Percentiles rank a stretch among this genome's conserved stretches.
Conservation (phyloP, 2,797 vertebrate species). For the Halcyon chelicuti region DNA sequence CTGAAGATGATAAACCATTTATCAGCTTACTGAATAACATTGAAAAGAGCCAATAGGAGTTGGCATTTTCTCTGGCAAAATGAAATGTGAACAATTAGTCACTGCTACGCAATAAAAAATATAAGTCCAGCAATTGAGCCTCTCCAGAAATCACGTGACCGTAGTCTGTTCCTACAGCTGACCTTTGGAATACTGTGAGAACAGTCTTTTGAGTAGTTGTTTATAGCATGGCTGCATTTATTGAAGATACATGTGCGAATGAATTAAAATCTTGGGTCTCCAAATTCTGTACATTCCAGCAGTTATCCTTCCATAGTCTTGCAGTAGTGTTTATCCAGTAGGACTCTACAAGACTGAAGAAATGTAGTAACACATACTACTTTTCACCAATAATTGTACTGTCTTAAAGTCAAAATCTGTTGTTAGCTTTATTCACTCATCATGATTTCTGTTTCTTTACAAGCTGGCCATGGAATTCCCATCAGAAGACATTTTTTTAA, state of each 20-base stretch:
- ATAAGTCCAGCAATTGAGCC: accelerated
- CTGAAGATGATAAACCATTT: neutral
- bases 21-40: neutral
- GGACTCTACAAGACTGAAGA: neutral
- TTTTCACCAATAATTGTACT: neutral
- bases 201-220: neutral
- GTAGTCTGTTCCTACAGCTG: neutral
- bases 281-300: neutral
- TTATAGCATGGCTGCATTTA: neutral
- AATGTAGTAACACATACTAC: neutral
- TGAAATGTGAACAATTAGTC: neutral
- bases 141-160: neutral
- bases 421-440: neutral
- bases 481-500: conserved; percentile 84
- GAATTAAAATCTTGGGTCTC: neutral
- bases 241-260: neutral
- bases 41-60: neutral
- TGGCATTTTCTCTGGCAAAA: neutral
- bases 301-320: neutral
- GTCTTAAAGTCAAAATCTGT: neutral
- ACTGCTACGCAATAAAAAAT: neutral
- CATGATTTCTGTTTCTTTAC: neutral
- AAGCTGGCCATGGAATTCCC: conserved; percentile 89
- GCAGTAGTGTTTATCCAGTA: neutral
- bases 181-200: neutral